Evolutionary conservation across 2,797 vertebrate genomes (phyloP), one percentile per base, ranked within the genome.

Genomic region (Carcharodon carcharias): DNA sequence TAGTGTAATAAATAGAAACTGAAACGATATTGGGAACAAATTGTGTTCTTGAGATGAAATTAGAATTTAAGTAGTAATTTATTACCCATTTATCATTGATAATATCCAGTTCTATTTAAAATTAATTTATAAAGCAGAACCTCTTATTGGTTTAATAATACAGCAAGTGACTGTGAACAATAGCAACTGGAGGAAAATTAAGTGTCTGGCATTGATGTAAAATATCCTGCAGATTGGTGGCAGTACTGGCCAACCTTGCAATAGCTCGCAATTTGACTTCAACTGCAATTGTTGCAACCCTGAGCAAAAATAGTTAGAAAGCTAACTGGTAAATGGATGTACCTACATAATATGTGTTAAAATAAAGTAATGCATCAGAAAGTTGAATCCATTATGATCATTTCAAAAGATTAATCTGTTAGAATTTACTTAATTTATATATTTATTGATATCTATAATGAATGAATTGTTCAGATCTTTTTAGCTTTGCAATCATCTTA

Each of bases 1-100:
- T 77, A 35, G 12, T 1, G n/a, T 95, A 77, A 73, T 71, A 95
- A 73, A 73, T 77, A 73, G 45, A 73, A 95, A 95, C 69, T 54
- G 50, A 73, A 73, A 95, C 95, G 11, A 56, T 67, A 95, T 73
- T 95, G 94, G 69, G 45, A 95, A 95, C 94, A 95, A 71, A 95
- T 95, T 95, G 45, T 50, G 56, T 73, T 94, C 45, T 73, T 28
- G 63, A 71, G n/a, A 71, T 71, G 93, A 54, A 95, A 95, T 95
- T 95, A 95, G 67, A 95, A 95, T 69, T 69, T 95, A 95, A 95
- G 40, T 54, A 95, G 40, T 67, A 95, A 95, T 95, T 95, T 73
- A 95, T 73, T 95, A 71, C 50, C 67, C 69, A 50, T 69, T 67
- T 95, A 95, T 95, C 93, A 71, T 71, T 95, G 67, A 71, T 95